Evolutionary conservation across 2,113 vertebrate genomes (phyloP), one percentile per base, ranked within the genome.

Genomic region (Otis tarda): DNA sequence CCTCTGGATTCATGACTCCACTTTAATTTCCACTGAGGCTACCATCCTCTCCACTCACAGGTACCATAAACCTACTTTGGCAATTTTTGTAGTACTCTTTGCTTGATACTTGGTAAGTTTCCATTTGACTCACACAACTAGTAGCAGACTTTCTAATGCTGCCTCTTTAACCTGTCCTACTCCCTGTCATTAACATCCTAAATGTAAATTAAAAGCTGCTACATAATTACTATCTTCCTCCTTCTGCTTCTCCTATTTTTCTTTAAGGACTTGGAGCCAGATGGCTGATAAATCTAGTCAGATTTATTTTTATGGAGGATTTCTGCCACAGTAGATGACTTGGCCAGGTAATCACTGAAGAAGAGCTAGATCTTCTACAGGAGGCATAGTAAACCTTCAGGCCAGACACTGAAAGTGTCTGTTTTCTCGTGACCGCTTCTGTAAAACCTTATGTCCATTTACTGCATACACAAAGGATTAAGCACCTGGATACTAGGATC

Each of bases 1-100:
- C 15, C 14, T 70, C 41, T 64, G 17, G 13, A 73, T 83, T 87
- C 77, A 45, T 6, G 33, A 37, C 68, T 64, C n/a, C 14, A 22
- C 28, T 60, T 45, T 17, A 14, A 77, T 47, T 55, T 89, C 68
- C 20, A 73, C 20, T 3, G 5, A 5, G 49, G 56, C 39, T 37
- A 70, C 1, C 6, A 67, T 3, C 7, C 11, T 1, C 3, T 22
- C 21, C 8, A 5, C 49, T 52, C 30, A 39, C 12, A 49, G 20
- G 17, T 27, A 59, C 11, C 19, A 10, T 28, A 74, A 74, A 7
- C 35, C 24, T 73, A 86, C 22, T 71, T n/a, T 0, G 2, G 25
- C 49, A 75, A 7, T 10, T 83, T 82, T 33, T 94, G 18, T 24
- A 49, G 23, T 35, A 45, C 45, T 70, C 49, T 86, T 76, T 33